Conservation (phyloP, 2,888 invertebrate species). For the Dioctria rufipes region DNA sequence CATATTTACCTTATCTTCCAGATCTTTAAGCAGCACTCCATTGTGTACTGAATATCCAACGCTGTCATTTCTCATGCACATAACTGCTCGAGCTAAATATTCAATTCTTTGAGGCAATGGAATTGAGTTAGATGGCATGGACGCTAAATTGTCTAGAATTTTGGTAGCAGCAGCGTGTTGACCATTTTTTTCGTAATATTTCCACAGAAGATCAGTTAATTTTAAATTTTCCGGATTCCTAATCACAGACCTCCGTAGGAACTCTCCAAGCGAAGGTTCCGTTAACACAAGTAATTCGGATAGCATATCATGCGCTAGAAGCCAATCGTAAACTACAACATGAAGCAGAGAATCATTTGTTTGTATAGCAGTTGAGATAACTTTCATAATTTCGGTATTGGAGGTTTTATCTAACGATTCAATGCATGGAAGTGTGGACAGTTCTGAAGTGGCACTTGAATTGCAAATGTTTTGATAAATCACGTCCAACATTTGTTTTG, state of each 20-base stretch:
- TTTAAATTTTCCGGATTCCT: slow-evolving; percentile 75
- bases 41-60: slow-evolving; percentile 80
- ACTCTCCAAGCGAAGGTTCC: slow-evolving; percentile 71
- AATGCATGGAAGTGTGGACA: not conserved
- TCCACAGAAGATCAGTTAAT: slow-evolving; percentile 91
- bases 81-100: slow-evolving; percentile 93
- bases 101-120: slow-evolving; percentile 86
- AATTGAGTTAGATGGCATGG: slow-evolving; percentile 78
- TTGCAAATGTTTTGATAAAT: slow-evolving; percentile 66
- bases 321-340: slow-evolving; percentile 93
- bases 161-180: slow-evolving; percentile 94
- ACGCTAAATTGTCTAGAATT: slow-evolving; percentile 88
- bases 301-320: slow-evolving; percentile 83
- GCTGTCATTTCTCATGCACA: slow-evolving; percentile 93
- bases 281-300: slow-evolving; percentile 77
- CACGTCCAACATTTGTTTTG: slow-evolving; percentile 83
- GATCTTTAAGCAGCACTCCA: slow-evolving; percentile 86
- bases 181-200: slow-evolving; percentile 92
- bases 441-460: not conserved
- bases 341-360: slow-evolving; percentile 91
- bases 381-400: slow-evolving; percentile 73
- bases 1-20: slow-evolving; percentile 84
- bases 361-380: slow-evolving; percentile 79
- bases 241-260: slow-evolving; percentile 70
- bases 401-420: slow-evolving; percentile 60